Evolutionary conservation across 2,888 invertebrate species (phyloP), one percentile per base, ranked within the genome.

Genomic region (Phania funesta): DNA sequence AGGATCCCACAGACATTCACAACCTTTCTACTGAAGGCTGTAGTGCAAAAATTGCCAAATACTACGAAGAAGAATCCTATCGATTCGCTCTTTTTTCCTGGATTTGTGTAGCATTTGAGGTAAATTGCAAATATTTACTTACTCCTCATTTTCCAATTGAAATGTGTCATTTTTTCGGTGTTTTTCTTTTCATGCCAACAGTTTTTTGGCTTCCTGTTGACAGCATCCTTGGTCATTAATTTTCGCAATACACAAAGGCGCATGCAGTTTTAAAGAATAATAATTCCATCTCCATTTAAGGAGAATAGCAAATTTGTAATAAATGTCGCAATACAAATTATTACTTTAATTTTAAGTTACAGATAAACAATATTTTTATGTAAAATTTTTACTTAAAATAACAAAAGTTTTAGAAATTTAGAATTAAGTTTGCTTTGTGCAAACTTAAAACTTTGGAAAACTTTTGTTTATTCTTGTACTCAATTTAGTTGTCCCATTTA

Each of bases 81-180:
- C 89, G 93, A 32, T 92, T 95, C 60, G 94, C 94, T 71, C 93
- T 93, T 16, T 91, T 94, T 16, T 94, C 94, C 26, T 93, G 95
- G 84, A 94, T 93, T 46, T 92, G 95, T 83, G 95, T 94, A 74
- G 94, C 92, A 83, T 91, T 94, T 87, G 95, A 95, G 93, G 95
- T 95, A 89, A 90, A 87, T 38, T 18, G n/a, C 1, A 44, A 44
- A 16, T 9, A 44, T 38, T 0, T n/a, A n/a, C n/a, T n/a, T n/a
- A n/a, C 29, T 7, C 29, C 29, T 29, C 7, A 29, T 67, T 16
- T 35, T 20, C 24, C 3, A 2, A 22, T 24, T 52, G 1, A 7
- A 16, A 7, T 29, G 9, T 18, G 7, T 48, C 0, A 20, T 18
- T 38, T 24, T 50, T 56, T 46, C 1, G 32, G 16, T 54, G 16